phyloP scores from a whole-genome alignment of 2,797 vertebrate species.

The Gadopsis bispinosus region DNA sequence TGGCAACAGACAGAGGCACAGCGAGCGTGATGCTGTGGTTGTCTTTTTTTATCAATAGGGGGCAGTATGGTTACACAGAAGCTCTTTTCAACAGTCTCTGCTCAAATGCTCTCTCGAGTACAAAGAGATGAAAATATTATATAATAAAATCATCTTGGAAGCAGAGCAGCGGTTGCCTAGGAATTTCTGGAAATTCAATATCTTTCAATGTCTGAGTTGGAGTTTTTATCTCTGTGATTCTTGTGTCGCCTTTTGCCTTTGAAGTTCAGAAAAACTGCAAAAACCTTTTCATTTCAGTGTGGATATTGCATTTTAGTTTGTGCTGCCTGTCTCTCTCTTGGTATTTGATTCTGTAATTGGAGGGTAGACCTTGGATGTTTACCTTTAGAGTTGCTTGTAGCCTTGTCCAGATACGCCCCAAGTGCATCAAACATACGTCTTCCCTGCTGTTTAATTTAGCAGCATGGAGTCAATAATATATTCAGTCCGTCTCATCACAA shows the following conservation, averaged over 20 bases:
- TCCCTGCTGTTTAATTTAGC: conserved; percentile 1
- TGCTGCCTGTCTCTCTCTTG: conserved; percentile 34
- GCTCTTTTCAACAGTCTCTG: conserved; percentile 24
- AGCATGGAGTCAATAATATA: conserved; percentile 21
- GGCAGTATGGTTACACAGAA: conserved; percentile 72
- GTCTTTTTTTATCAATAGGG: conserved; percentile 52
- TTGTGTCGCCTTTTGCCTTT: conserved; percentile 50
- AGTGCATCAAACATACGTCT: conserved; percentile 3
- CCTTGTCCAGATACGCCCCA: conserved; percentile 10
- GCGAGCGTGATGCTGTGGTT: neutral
- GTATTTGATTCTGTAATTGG: conserved; percentile 50
- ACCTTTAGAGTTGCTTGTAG: conserved; percentile 14
- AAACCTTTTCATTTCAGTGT: conserved; percentile 52
- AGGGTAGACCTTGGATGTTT: conserved; percentile 28
- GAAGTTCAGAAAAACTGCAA: conserved; percentile 41
- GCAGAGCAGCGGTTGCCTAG: conserved; percentile 60
- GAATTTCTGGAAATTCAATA: conserved; percentile 73
- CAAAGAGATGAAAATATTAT: conserved; percentile 68
- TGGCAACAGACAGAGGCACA: neutral
- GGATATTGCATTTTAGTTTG: conserved; percentile 38
- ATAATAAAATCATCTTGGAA: conserved; percentile 71
- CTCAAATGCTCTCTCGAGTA: conserved; percentile 58
- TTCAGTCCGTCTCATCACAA: conserved; percentile 26
- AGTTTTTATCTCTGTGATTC: conserved; percentile 49
- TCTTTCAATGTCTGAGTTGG: conserved; percentile 51